phyloP scores from a whole-genome alignment of 1,140 invertebrate species.

The Venturia canescens region DNA sequence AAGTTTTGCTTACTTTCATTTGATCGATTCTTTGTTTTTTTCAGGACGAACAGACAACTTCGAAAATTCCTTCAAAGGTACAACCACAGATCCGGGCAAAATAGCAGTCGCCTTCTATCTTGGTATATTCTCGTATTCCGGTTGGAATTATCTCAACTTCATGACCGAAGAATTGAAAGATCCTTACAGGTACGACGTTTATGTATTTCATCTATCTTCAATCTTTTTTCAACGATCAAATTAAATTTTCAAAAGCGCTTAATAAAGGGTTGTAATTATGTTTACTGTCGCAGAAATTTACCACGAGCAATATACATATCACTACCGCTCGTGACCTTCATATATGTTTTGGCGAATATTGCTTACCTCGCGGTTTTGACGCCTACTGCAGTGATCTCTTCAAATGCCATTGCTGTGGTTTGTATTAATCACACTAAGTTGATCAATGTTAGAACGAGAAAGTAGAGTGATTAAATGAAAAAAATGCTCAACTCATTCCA shows the following conservation, averaged over 20 bases:
- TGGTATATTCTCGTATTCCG: constrained; percentile 97
- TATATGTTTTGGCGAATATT: constrained; percentile 95
- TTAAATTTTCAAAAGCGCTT: background rate
- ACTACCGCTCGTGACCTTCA: constrained; percentile 91
- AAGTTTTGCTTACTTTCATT: too few species aligned
- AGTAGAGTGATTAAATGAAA: too few species aligned
- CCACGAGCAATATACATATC: constrained; percentile 97
- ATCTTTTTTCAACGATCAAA: constrained; percentile 20
- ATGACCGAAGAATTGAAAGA: constrained; percentile 97
- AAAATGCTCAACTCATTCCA: too few species aligned
- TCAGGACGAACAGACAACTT: constrained; percentile 85
- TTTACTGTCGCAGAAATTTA: constrained; percentile 84
- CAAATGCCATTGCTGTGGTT: constrained; percentile 96
- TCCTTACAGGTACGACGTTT: constrained; percentile 86
- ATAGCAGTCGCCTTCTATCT: constrained; percentile 95
- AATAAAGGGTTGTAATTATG: background rate
- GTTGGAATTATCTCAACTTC: constrained; percentile 98
- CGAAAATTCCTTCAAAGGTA: constrained; percentile 86
- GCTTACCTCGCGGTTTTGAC: constrained; percentile 95
- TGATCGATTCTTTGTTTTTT: constrained; percentile 64
- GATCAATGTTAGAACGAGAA: too few species aligned
- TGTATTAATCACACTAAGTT: constrained; percentile 69
- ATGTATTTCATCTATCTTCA: constrained; percentile 19
- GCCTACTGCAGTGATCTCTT: constrained; percentile 87
- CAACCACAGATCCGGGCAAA: constrained; percentile 87